Conservation (phyloP, 1,140 invertebrate species). For the Acyrthosiphon pisum region DNA sequence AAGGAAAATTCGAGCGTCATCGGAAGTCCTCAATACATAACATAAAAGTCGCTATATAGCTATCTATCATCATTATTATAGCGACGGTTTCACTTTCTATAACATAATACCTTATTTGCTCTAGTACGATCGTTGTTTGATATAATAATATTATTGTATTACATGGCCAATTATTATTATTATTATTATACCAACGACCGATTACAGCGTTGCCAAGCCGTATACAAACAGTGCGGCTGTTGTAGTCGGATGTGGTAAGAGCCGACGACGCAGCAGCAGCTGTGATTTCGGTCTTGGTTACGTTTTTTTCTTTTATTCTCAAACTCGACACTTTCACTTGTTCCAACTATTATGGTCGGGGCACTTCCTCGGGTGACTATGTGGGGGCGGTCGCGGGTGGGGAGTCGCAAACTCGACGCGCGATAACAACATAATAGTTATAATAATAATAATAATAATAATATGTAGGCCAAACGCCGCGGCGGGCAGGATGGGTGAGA, state of each 20-base stretch:
- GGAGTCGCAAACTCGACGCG: neutral
- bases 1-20: neutral
- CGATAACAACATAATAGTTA: neutral
- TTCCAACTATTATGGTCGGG: neutral
- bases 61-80: neutral
- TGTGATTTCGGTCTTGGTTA: neutral
- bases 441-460: neutral
- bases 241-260: neutral
- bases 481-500: neutral
- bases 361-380: neutral
- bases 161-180: neutral
- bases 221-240: no score
- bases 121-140: neutral
- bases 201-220: neutral
- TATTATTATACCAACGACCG: neutral
- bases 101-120: neutral
- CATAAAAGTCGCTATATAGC: neutral
- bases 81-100: neutral
- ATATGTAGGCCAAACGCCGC: conserved; percentile 3
- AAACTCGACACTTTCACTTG: conserved; percentile 19
- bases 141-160: neutral
- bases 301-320: neutral
- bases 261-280: neutral
- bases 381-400: neutral
- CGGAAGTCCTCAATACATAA: neutral